Evolutionary conservation across 2,888 invertebrate genomes (phyloP).

Genomic region (Dione vanillae): DNA sequence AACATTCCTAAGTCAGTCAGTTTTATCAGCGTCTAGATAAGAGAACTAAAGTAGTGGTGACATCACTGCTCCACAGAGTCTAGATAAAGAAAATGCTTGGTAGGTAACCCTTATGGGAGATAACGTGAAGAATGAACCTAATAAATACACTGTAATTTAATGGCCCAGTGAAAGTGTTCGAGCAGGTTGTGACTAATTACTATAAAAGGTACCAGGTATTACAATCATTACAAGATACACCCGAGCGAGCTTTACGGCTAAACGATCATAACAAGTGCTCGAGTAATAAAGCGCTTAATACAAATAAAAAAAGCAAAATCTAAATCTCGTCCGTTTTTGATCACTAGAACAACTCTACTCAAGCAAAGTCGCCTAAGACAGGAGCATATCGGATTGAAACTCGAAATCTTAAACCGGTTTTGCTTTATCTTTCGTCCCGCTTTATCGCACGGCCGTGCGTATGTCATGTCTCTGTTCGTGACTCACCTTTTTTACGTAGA

Average conservation of each 20-base stretch:
- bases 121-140: conserved; percentile 55
- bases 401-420: conserved; percentile 83
- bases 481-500: conserved; percentile 82
- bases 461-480: conserved; percentile 75
- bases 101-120: conserved; percentile 61
- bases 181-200: conserved; percentile 38
- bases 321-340: conserved; percentile 55
- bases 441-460: conserved; percentile 59
- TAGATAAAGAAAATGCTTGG: conserved; percentile 78
- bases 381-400: conserved; percentile 83
- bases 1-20: conserved; percentile 65
- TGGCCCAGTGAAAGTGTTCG: conserved; percentile 36
- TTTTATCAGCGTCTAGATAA: conserved; percentile 78
- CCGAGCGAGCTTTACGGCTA: conserved; percentile 17
- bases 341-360: conserved; percentile 64
- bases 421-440: conserved; percentile 67
- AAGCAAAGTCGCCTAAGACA: conserved; percentile 76
- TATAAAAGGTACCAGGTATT: conserved; percentile 19
- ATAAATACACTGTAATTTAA: conserved; percentile 52
- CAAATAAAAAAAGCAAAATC: conserved; percentile 34
- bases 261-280: conserved; percentile 19
- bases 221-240: conserved; percentile 30
- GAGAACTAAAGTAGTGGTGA: conserved; percentile 71
- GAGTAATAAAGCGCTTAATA: conserved; percentile 15
- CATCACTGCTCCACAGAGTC: conserved; percentile 72